phyloP scores from a whole-genome alignment of 2,797 vertebrate species.

The Spondyliosoma cantharus region DNA sequence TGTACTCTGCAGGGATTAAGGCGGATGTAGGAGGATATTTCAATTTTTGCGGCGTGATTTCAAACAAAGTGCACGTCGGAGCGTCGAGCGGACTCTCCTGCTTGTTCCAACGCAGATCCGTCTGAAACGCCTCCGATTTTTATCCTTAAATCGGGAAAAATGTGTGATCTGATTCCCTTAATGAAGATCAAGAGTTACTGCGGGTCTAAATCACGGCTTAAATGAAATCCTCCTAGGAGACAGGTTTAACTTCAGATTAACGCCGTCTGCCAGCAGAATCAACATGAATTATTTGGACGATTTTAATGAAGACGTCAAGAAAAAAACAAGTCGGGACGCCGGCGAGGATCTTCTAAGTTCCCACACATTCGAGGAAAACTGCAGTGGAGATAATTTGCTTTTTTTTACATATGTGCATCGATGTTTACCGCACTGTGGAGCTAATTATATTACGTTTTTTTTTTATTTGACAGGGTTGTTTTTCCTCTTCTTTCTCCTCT shows the following conservation, averaged over 20 bases:
- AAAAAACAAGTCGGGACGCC: neutral
- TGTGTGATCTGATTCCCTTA: neutral
- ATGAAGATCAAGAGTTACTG: neutral
- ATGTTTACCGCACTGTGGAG: neutral
- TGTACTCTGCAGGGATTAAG: neutral
- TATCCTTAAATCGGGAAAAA: neutral
- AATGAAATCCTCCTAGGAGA: neutral
- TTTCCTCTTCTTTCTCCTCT: neutral
- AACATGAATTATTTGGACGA: slow-evolving; percentile 7
- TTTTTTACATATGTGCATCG: neutral
- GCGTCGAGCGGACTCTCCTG: no score
- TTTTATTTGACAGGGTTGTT: neutral
- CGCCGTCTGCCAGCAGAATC: neutral
- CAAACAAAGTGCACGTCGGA: neutral
- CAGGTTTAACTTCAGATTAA: slow-evolving; percentile 2
- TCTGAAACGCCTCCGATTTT: neutral
- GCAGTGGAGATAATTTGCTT: neutral
- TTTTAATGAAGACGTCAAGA: slow-evolving; percentile 16
- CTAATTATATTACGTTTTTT: neutral
- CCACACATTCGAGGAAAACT: neutral
- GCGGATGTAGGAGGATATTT: neutral
- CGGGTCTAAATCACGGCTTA: slow-evolving; percentile 6
- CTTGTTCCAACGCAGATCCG: no score
- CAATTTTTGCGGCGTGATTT: neutral
- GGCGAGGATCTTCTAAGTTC: no score